These are phyloP conservation scores for Menidia menidia DNA, from an alignment of 2,797 vertebrate species.

Conservation along the genomic window DNA sequence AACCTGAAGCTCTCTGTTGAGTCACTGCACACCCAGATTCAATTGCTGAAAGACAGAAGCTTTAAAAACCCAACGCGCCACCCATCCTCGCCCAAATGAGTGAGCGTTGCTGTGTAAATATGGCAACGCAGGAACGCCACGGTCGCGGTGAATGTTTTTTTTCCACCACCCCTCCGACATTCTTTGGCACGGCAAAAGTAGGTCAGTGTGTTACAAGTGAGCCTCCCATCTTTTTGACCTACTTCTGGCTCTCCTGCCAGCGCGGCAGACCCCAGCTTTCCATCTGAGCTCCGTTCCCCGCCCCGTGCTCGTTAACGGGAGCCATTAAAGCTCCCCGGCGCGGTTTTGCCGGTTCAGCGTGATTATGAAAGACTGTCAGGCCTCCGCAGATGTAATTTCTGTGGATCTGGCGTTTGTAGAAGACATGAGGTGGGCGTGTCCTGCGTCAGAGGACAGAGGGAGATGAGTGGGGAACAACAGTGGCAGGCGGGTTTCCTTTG, in stretches of 20 bases:
- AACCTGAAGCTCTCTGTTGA: no score
- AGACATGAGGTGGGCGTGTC: background rate
- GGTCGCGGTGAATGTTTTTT: no score
- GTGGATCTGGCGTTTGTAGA: constrained; percentile 15
- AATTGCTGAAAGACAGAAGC: no score
- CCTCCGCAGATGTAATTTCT: constrained; percentile 9
- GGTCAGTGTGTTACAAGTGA: constrained; percentile 69
- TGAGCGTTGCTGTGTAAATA: no score
- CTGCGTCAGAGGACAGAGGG: background rate
- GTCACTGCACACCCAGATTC: no score
- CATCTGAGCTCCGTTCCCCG: constrained; percentile 23
- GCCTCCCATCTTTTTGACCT: constrained; percentile 46
- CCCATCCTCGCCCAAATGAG: no score
- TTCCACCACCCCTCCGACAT: background rate
- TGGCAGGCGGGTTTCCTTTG: background rate
- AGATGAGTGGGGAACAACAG: constrained; percentile 4
- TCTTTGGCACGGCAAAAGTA: constrained; percentile 29
- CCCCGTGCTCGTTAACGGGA: background rate
- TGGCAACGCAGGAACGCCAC: no score
- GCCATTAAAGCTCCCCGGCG: background rate
- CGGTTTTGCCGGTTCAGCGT: constrained; percentile 1
- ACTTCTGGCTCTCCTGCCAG: constrained; percentile 37
- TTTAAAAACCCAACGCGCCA: no score
- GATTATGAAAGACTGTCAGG: constrained; percentile 1
- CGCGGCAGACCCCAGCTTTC: constrained; percentile 21